Evolutionary conservation across 2,113 vertebrate genomes (phyloP), one percentile per base, ranked within the genome.

Genomic region (Anolis carolinensis): DNA sequence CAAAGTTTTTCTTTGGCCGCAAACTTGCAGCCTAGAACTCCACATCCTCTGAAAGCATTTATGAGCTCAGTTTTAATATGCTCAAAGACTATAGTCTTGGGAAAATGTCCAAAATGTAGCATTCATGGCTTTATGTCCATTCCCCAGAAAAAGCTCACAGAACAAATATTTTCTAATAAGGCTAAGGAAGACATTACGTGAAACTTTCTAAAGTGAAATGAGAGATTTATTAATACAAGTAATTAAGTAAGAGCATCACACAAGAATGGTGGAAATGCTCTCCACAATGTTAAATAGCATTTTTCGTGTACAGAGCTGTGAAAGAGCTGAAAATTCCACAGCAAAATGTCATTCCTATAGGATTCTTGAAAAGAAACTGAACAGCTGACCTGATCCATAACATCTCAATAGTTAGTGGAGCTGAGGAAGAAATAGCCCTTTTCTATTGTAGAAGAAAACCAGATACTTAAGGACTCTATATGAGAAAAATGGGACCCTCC

Each of bases 101-200:
- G 21, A 36, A 65, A 88, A 86, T 48, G 90, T 85, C 63, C 59
- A 92, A 90, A 83, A 65, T 36, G 30, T 48, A 73, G 73, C 4
- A 70, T 23, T n/a, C 72, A 11, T 10, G 65, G 87, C 4, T 14
- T 20, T 83, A 34, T 73, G 68, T 62, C 30, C 0, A 67, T 75
- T n/a, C 85, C 36, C 34, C 59, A 71, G 89, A 18, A 74, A 73
- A 92, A 21, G n/a, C 39, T n/a, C 44, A 20, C 6, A 86, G 36
- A 72, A 27, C 75, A 79, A 0, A 1, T 0, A 0, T 89, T 11
- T 16, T 84, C 25, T n/a, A 21, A 82, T 50, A 72, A 85, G 84
- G 82, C 75, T 79, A 84, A 52, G 36, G 62, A 67, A 65, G 48
- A 59, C 84, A 76, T 88, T 73, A 30, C 67, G 20, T 30, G 39